Conservation (phyloP, 37 sponge, comb jelly and placozoan species). For the Haliclona indistincta region DNA sequence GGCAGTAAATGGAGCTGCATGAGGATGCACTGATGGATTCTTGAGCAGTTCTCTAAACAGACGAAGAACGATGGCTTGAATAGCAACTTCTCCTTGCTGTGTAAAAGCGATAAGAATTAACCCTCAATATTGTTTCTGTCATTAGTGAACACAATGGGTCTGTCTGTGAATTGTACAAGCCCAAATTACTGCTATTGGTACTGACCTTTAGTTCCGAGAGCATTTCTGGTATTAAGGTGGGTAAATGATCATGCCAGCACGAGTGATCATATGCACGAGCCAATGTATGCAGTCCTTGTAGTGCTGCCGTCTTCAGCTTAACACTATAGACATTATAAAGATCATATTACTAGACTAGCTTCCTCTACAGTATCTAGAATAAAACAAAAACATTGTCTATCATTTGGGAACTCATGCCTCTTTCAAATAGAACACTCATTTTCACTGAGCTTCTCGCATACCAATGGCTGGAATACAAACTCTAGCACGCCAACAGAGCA, state of each 20-base stretch:
- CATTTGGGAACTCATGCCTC: too few relatives aligned
- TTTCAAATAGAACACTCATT: too few relatives aligned
- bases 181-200: neutral
- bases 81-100: conserved; percentile 25
- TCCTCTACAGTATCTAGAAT: too few relatives aligned
- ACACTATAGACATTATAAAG: conserved; percentile 14
- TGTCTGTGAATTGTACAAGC: neutral
- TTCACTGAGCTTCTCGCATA: neutral
- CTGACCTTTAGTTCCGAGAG: too few relatives aligned
- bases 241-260: conserved; percentile 75
- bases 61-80: conserved; percentile 37
- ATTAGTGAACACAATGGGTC: neutral
- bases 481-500: too few relatives aligned
- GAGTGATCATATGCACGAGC: conserved; percentile 38
- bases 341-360: too few relatives aligned
- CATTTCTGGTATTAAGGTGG: too few relatives aligned
- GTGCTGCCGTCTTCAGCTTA: conserved; percentile 28
- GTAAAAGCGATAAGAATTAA: conserved; percentile 15
- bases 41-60: conserved; percentile 69
- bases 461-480: neutral
- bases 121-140: conserved; percentile 1
- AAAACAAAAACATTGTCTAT: neutral
- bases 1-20: conserved; percentile 56
- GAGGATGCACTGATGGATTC: conserved; percentile 25
- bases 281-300: conserved; percentile 53